A percentile compares a stretch with the other conserved stretches of the same genome.
phyloP scores from a whole-genome alignment of 2,113 vertebrate genomes.

The Embiotoca jacksoni region DNA sequence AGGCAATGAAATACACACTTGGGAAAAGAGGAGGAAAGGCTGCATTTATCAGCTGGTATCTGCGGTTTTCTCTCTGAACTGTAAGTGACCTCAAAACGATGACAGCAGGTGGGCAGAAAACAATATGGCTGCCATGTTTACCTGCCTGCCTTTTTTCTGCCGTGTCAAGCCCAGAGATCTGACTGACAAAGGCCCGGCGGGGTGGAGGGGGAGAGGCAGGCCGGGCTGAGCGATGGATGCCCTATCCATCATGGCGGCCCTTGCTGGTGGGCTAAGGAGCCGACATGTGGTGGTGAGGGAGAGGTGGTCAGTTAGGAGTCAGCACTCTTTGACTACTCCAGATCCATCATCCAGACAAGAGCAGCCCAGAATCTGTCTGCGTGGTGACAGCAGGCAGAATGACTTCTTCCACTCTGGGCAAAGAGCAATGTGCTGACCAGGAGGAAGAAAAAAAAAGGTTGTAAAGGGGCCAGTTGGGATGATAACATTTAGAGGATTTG shows the following conservation, averaged over 20 bases:
- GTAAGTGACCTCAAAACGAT: slow-evolving; percentile 77
- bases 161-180: slow-evolving; percentile 67
- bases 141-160: slow-evolving; percentile 74
- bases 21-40: slow-evolving; percentile 31
- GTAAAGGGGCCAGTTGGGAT: slow-evolving; percentile 39
- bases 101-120: slow-evolving; percentile 72
- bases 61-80: slow-evolving; percentile 69
- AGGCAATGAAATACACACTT: slow-evolving; percentile 51
- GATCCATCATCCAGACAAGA: slow-evolving; percentile 83
- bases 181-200: slow-evolving; percentile 78
- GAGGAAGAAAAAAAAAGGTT: slow-evolving; percentile 43
- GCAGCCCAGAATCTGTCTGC: slow-evolving; percentile 71
- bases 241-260: slow-evolving; percentile 78
- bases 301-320: slow-evolving; percentile 80
- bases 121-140: slow-evolving; percentile 78
- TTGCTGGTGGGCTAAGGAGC: slow-evolving; percentile 71
- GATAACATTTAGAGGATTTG: slow-evolving; percentile 52
- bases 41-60: slow-evolving; percentile 54
- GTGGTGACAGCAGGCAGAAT: slow-evolving; percentile 73
- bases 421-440: slow-evolving; percentile 78
- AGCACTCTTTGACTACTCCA: slow-evolving; percentile 79
- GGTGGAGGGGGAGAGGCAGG: slow-evolving; percentile 41
- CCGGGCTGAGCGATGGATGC: slow-evolving; percentile 73
- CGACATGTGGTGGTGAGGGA: slow-evolving; percentile 76
- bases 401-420: slow-evolving; percentile 72